Percentiles rank a stretch among this genome's conserved stretches.
These are phyloP conservation scores for Serrognathus titanus DNA, from an alignment of 2,888 invertebrate species.

Conservation along the genomic window DNA sequence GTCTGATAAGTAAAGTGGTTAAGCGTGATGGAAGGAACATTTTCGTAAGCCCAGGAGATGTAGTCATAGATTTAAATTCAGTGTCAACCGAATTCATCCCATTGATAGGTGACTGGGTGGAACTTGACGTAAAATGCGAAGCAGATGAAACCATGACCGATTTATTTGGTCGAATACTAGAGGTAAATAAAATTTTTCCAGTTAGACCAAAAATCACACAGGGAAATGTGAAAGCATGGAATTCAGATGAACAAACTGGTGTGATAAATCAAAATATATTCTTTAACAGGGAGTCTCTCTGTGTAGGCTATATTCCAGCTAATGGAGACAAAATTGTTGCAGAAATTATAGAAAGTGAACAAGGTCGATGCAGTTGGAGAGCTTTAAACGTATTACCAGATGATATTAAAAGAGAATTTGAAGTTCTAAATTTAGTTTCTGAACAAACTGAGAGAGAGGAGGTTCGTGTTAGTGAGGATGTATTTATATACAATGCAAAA, in stretches of 20 bases:
- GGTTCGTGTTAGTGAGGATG: constrained; percentile 52
- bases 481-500: constrained; percentile 45
- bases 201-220: constrained; percentile 55
- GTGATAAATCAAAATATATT: constrained; percentile 58
- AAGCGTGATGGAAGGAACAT: constrained; percentile 44
- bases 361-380: constrained; percentile 57
- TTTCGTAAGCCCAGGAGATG: constrained; percentile 53
- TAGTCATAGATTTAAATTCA: constrained; percentile 61
- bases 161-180: constrained; percentile 56
- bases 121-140: constrained; percentile 61
- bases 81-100: constrained; percentile 64
- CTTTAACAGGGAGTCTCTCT: constrained; percentile 57
- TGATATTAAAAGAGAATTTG: constrained; percentile 16
- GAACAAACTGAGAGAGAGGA: constrained; percentile 15
- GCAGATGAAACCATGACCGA: constrained; percentile 56
- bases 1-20: constrained; percentile 47
- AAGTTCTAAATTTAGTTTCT: constrained; percentile 6
- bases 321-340: constrained; percentile 62
- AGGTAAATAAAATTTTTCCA: constrained; percentile 59
- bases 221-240: constrained; percentile 52
- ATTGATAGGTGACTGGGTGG: constrained; percentile 66
- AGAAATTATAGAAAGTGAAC: constrained; percentile 72
- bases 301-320: constrained; percentile 54
- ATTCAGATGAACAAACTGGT: constrained; percentile 48
- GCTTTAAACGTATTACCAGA: constrained; percentile 53